Evolutionary conservation across 2,888 invertebrate genomes (phyloP), one percentile per base, ranked within the genome.

Genomic region (Agriotes lineatus): DNA sequence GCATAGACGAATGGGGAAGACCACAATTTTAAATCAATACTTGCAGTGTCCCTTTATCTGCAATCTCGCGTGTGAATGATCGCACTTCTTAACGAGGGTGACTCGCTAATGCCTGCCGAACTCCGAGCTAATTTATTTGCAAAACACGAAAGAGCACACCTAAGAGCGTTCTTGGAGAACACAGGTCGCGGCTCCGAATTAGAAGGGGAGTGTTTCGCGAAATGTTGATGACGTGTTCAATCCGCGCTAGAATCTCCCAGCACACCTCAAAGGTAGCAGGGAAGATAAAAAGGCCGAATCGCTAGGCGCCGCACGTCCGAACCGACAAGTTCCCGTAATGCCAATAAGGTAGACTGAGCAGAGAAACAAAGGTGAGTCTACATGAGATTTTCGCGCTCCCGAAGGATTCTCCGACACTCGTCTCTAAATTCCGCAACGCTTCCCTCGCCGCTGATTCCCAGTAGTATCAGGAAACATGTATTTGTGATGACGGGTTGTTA

Each of bases 1-100:
- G 75, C 68, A 72, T 74, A 80, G 80, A 80, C 79, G 81, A 79
- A 80, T 80, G 80, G 78, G 71, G 77, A 76, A 79, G 82, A 82
- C 80, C 81, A 78, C 82, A 82, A 80, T 82, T 82, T 81, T 79
- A 80, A 82, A 83, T 84, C 83, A 82, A 84, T 84, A 83, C 83
- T 81, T 78, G 73, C 77, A 70, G 72, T 75, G 76, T 65, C 61
- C 63, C 50, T 69, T 64, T 63, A 68, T 68, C 63, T 63, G 48
- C 59, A 59, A 69, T 59, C 63, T 69, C 30, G 35, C 39, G 54
- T 59, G 56, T 59, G 45, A 59, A 42, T 59, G 58, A 68, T 62
- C 57, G 35, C 30, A 48, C 22, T 54, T 44, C 33, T 37, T 22
- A 35, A 33, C 52, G 52, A 39, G 56, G 56, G 56, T 22, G 56